Percentiles rank a stretch among this genome's conserved stretches.
These are phyloP conservation scores for Delichon dasypus DNA, from an alignment of 2,797 vertebrate genomes.

Conservation along the genomic window DNA sequence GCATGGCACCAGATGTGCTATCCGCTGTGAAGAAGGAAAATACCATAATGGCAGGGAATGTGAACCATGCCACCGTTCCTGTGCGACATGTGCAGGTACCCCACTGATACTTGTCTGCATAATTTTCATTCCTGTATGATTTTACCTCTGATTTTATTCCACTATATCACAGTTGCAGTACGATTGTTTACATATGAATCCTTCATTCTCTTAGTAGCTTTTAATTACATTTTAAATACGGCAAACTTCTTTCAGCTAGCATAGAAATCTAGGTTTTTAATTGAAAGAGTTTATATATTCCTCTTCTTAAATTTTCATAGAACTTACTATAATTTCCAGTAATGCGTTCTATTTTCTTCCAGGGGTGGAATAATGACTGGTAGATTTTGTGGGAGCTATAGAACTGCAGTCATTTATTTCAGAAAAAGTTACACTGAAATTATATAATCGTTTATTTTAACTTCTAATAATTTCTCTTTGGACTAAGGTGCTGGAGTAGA, in stretches of 20 bases:
- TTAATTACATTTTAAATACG: not conserved
- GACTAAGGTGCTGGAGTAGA: slow-evolving; percentile 88
- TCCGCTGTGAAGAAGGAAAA: slow-evolving; percentile 88
- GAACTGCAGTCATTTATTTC: not conserved
- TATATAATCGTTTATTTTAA: not conserved
- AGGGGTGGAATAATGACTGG: not conserved
- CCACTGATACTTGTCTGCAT: not conserved
- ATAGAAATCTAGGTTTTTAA: not conserved
- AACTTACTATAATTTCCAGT: not conserved
- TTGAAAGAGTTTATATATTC: not conserved
- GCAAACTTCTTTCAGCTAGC: not conserved
- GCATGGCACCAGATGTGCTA: slow-evolving; percentile 87
- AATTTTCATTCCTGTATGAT: not conserved
- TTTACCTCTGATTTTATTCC: not conserved
- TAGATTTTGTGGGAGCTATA: not conserved
- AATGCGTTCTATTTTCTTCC: not conserved
- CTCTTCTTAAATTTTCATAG: not conserved
- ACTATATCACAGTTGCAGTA: not conserved
- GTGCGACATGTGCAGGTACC: slow-evolving; percentile 93
- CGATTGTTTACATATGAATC: not conserved
- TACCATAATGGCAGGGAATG: slow-evolving; percentile 92
- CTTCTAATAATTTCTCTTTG: slow-evolving; percentile 19
- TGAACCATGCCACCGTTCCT: slow-evolving; percentile 89
- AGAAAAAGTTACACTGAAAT: not conserved
- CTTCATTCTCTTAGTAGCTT: not conserved